A percentile compares a stretch with the other conserved stretches of the same genome.
Evolutionary conservation across 2,888 invertebrate genomes (phyloP).

Genomic region (Sepiola atlantica): DNA sequence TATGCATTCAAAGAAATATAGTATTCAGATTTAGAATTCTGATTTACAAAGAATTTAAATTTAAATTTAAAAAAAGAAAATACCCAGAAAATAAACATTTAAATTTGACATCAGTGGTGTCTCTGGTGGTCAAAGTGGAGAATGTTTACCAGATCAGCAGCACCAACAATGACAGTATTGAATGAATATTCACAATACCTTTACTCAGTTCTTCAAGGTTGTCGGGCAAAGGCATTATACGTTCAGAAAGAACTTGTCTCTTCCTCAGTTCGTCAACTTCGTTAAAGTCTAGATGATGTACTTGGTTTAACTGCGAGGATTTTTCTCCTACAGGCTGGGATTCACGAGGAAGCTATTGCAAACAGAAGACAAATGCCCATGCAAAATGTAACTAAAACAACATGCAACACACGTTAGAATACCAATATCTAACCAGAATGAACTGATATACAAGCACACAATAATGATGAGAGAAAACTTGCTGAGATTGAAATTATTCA

Average conservation of each 20-base stretch:
- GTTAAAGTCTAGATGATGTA: constrained; percentile 18
- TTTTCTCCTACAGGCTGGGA: constrained; percentile 51
- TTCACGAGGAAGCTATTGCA: constrained; percentile 49
- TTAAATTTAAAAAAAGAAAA: background rate
- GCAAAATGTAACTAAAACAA: constrained; percentile 36
- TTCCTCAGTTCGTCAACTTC: constrained; percentile 54
- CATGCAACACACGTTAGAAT: constrained; percentile 37
- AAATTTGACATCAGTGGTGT: background rate
- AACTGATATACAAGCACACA: background rate
- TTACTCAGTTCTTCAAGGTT: constrained; percentile 58
- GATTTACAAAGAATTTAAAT: background rate
- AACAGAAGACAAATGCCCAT: constrained; percentile 49
- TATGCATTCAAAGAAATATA: background rate
- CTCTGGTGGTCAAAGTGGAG: background rate
- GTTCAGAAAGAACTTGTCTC: constrained; percentile 51
- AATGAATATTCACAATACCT: constrained; percentile 53
- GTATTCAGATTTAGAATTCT: background rate
- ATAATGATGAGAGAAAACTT: background rate
- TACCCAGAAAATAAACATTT: background rate
- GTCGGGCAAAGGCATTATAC: constrained; percentile 57
- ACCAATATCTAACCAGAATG: background rate
- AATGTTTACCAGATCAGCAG: background rate
- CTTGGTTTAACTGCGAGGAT: background rate
- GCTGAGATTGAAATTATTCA: background rate
- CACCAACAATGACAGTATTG: background rate